These are phyloP conservation scores for Lithobates sylvaticus DNA, from an alignment of 2,797 vertebrate species.

Conservation along the genomic window DNA sequence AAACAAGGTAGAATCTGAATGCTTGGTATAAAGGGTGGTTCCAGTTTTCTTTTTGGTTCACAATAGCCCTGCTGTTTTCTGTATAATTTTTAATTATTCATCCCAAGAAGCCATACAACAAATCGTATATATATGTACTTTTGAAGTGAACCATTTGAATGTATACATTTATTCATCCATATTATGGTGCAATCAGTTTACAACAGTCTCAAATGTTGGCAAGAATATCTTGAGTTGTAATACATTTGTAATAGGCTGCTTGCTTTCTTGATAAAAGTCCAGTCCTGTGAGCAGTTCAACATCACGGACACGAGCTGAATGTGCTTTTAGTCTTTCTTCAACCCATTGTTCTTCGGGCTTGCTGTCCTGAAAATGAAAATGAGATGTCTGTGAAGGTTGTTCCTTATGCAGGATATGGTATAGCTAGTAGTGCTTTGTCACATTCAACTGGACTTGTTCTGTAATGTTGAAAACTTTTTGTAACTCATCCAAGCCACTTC, in stretches of 20 bases:
- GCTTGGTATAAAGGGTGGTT: too few relatives aligned
- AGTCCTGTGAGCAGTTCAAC: constrained; percentile 91
- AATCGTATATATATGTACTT: background rate
- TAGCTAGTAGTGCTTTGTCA: too few relatives aligned
- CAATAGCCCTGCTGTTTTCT: too few relatives aligned
- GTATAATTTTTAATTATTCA: background rate
- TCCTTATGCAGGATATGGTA: too few relatives aligned
- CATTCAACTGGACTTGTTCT: too few relatives aligned
- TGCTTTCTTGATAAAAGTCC: constrained; percentile 89
- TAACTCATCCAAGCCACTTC: too few relatives aligned
- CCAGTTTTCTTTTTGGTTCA: too few relatives aligned
- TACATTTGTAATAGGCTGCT: constrained; percentile 81
- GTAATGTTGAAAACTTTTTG: too few relatives aligned
- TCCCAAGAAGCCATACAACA: background rate
- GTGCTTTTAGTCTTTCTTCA: constrained; percentile 83
- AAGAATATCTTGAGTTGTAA: constrained; percentile 90
- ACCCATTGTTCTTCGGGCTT: constrained; percentile 76
- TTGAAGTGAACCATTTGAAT: background rate
- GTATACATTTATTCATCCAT: background rate
- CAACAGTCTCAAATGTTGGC: constrained; percentile 73
- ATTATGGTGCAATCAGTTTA: constrained; percentile 60
- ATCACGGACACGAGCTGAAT: constrained; percentile 86
- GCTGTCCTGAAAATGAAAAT: constrained; percentile 72
- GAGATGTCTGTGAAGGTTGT: too few relatives aligned
- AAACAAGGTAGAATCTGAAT: too few relatives aligned